phyloP scores from a whole-genome alignment of 1,140 invertebrate species.

The Orchesella cincta region DNA sequence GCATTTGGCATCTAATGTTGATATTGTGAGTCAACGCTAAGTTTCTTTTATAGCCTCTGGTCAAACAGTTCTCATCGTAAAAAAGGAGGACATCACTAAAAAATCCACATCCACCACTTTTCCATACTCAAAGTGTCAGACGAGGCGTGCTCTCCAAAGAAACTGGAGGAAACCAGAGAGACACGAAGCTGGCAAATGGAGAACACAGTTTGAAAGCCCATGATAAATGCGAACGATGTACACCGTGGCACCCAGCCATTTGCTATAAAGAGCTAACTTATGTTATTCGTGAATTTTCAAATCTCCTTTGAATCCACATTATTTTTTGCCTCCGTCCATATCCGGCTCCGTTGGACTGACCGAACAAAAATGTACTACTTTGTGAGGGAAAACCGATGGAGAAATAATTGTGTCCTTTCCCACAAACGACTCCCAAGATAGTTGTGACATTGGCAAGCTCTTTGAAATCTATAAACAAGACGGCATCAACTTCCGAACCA shows the following conservation, averaged over 20 bases:
- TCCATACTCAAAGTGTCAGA: neutral
- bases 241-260: slow-evolving; percentile 1
- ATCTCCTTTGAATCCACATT: neutral
- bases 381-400: neutral
- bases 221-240: slow-evolving; percentile 7
- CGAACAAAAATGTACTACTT: neutral
- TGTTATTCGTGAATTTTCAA: slow-evolving; percentile 18
- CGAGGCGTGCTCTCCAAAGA: neutral
- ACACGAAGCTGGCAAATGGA: too few species aligned
- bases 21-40: neutral
- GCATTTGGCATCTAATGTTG: neutral
- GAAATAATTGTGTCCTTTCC: neutral
- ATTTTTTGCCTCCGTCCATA: neutral
- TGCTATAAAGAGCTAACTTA: slow-evolving; percentile 7
- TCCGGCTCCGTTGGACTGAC: neutral
- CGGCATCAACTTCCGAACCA: neutral
- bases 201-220: neutral
- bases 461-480: neutral
- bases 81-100: neutral
- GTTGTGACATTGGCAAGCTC: neutral
- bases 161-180: too few species aligned
- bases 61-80: neutral
- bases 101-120: neutral
- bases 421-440: neutral
- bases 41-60: neutral